phyloP scores from a whole-genome alignment of 2,797 vertebrate species.

The Cheirogaleus major region DNA sequence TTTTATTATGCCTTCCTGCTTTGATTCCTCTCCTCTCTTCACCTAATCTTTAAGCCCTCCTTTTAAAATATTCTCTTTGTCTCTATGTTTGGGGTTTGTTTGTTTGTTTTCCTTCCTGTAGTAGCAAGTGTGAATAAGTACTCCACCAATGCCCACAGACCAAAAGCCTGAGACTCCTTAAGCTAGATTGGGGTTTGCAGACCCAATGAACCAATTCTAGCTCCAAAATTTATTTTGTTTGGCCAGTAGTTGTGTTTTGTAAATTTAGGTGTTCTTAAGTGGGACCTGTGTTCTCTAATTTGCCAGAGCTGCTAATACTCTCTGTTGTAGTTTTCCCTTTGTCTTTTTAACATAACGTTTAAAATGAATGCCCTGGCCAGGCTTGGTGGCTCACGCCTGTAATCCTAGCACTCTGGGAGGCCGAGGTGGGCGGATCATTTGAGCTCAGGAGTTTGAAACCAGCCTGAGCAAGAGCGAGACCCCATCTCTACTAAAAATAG shows the following conservation, averaged over 20 bases:
- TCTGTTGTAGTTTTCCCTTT: not conserved
- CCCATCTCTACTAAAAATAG: too few species aligned
- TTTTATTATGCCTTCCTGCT: not conserved
- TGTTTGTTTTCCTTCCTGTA: not conserved
- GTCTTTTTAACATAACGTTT: not conserved
- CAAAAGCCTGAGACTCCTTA: not conserved
- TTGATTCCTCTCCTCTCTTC: not conserved
- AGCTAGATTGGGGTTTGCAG: not conserved
- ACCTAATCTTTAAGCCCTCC: not conserved
- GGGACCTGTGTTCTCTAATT: not conserved
- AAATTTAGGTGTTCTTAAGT: not conserved
- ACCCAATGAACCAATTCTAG: not conserved
- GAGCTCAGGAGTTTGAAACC: too few species aligned
- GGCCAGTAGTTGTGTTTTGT: not conserved
- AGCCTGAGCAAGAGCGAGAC: too few species aligned
- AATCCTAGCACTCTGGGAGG: too few species aligned
- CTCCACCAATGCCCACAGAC: not conserved
- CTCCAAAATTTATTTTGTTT: not conserved
- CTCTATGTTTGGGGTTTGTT: not conserved
- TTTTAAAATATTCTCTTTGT: not conserved
- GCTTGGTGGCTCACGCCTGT: too few species aligned
- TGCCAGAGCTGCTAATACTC: not conserved
- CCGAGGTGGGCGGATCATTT: too few species aligned
- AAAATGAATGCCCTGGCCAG: not conserved
- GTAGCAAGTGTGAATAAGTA: not conserved